These are phyloP conservation scores for Drosophila jambulina DNA, from an alignment of 1,140 invertebrate genomes.

Conservation along the genomic window DNA sequence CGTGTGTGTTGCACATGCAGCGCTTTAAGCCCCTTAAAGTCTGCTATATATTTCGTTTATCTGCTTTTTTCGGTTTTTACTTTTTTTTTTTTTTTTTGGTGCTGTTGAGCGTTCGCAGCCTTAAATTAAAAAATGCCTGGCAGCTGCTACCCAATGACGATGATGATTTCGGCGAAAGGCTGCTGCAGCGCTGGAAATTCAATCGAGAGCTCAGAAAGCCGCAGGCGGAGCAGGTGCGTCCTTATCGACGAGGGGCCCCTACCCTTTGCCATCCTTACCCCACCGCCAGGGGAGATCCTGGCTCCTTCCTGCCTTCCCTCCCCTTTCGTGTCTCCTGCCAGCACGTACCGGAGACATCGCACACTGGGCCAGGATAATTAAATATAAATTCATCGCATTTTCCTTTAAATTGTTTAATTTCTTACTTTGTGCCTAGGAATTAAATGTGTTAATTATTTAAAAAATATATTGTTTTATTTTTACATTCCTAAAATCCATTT, in stretches of 20 bases:
- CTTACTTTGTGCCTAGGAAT: background rate
- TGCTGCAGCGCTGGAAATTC: constrained; percentile 49
- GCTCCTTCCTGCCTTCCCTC: background rate
- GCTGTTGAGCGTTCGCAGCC: constrained; percentile 5
- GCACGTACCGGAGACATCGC: constrained; percentile 30
- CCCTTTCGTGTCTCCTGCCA: constrained; percentile 13
- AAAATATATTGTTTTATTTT: background rate
- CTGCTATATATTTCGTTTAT: constrained; percentile 2
- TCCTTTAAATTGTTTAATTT: background rate
- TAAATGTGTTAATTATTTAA: background rate
- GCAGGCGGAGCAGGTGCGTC: constrained; percentile 67
- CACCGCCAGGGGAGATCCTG: background rate
- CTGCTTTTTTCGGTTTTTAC: background rate
- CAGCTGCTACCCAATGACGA: constrained; percentile 61
- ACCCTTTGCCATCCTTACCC: background rate
- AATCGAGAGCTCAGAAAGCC: constrained; percentile 65
- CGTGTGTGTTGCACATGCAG: constrained; percentile 33
- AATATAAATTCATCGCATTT: background rate
- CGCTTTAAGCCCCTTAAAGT: constrained; percentile 33
- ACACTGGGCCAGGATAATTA: constrained; percentile 18
- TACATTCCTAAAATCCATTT: background rate
- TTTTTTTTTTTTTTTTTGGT: background rate
- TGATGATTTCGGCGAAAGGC: constrained; percentile 21
- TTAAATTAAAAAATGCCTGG: constrained; percentile 69
- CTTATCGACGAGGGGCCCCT: constrained; percentile 34